A percentile compares a stretch with the other conserved stretches of the same genome.
Evolutionary conservation across 2,797 vertebrate genomes (phyloP).

Genomic region (Thripadectes ignobilis): DNA sequence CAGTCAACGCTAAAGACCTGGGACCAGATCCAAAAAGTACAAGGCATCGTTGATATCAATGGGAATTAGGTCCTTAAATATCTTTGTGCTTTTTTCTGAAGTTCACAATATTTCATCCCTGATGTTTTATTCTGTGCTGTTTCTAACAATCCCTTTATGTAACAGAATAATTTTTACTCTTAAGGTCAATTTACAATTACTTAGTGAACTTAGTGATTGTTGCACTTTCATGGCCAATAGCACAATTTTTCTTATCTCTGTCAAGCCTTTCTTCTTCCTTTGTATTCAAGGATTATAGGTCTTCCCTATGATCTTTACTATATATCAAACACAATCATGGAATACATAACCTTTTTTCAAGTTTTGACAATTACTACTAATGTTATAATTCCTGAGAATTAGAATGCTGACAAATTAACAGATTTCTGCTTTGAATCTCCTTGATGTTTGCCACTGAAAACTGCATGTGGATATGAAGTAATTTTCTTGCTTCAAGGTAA

Average conservation of each 20-base stretch:
- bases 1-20: background rate
- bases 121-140: background rate
- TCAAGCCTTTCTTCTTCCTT: background rate
- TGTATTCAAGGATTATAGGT: background rate
- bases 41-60: background rate
- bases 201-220: background rate
- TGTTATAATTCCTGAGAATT: background rate
- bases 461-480: background rate
- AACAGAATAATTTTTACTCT: background rate
- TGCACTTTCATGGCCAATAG: background rate
- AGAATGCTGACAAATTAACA: background rate
- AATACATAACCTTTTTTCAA: background rate
- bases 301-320: background rate
- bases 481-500: constrained; percentile 7
- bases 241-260: background rate
- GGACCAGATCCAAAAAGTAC: background rate
- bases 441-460: background rate
- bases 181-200: background rate
- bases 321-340: background rate
- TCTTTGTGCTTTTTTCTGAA: background rate
- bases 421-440: background rate
- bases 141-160: background rate
- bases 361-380: background rate
- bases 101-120: background rate
- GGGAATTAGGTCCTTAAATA: background rate